Evolutionary conservation across 2,113 vertebrate species (phyloP), one percentile per base, ranked within the genome.

Genomic region (Brachyistius frenatus): DNA sequence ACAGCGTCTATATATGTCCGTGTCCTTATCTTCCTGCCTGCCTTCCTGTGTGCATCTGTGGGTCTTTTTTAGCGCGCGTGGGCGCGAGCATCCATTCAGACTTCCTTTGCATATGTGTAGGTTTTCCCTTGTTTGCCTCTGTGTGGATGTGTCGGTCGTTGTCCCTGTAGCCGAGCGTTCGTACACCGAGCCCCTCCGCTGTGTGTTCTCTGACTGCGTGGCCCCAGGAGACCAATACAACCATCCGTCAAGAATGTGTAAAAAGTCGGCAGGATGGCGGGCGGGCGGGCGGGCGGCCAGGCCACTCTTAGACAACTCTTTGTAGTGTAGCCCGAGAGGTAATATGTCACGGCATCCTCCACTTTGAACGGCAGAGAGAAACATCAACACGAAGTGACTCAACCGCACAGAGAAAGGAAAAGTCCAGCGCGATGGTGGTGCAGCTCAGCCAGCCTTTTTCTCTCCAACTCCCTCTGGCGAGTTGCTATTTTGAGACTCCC

Each of bases 401-500:
- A 83, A 90, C 74, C 56, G 60, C 60, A 5, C 50, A 7, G 49
- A 63, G 68, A 77, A 84, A 23, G 23, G 88, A 66, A 76, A 78
- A 52, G 86, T 86, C 86, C 88, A 58, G 79, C 47, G 3, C 70
- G 41, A 73, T 56, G 74, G 70, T 30, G 78, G 31, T 80, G 74
- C 1, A 74, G 74, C 74, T 78, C 83, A 68, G 58, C 53, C 5
- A 62, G 65, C 41, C 66, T 61, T 73, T 73, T 86, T 78, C 70
- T 81, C 76, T 85, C 82, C 78, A 76, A 80, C 84, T 86, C 84
- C 90, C 91, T 83, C 80, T 76, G 88, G 91, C 86, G 23, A 84
- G 77, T 73, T 80, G 84, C 90, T 93, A 92, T 93, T 93, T 90
- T 86, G 77, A 86, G 86, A 86, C 73, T 88, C 78, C 37, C 10